Percentiles rank a stretch among this genome's conserved stretches.
Evolutionary conservation across 2,113 vertebrate genomes (phyloP).

Genomic region (Benitochromis conjunctus): DNA sequence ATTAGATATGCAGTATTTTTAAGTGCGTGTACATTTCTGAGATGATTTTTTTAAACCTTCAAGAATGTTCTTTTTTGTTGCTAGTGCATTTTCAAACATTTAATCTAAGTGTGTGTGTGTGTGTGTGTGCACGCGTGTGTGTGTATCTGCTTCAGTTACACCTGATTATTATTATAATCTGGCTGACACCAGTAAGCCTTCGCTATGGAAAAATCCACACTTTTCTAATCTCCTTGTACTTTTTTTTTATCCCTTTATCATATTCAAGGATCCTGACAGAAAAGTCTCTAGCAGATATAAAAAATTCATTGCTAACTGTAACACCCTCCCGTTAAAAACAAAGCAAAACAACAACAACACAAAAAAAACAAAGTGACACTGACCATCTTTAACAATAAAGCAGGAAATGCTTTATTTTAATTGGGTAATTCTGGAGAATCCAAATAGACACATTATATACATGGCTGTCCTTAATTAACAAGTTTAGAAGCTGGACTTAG

Average conservation of each 20-base stretch:
- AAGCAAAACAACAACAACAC: not conserved
- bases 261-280: not conserved
- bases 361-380: not conserved
- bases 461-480: not conserved
- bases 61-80: not conserved
- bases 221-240: slow-evolving; percentile 5
- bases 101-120: not conserved
- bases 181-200: not conserved
- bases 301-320: not conserved
- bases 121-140: not conserved
- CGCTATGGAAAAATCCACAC: not conserved
- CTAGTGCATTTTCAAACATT: not conserved
- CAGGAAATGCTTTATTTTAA: not conserved
- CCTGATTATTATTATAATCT: slow-evolving; percentile 19
- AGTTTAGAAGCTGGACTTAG: not conserved
- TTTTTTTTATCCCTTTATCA: slow-evolving; percentile 13
- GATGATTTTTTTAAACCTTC: not conserved
- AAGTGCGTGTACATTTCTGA: not conserved
- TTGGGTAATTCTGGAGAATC: not conserved
- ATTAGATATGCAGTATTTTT: not conserved
- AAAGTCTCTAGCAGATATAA: not conserved
- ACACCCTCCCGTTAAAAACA: not conserved
- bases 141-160: not conserved
- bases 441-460: not conserved
- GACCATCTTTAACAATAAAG: not conserved